These are phyloP conservation scores for Amphimedon queenslandica DNA, from an alignment of 37 sponge, comb jelly and placozoan genomes.

Conservation along the genomic window DNA sequence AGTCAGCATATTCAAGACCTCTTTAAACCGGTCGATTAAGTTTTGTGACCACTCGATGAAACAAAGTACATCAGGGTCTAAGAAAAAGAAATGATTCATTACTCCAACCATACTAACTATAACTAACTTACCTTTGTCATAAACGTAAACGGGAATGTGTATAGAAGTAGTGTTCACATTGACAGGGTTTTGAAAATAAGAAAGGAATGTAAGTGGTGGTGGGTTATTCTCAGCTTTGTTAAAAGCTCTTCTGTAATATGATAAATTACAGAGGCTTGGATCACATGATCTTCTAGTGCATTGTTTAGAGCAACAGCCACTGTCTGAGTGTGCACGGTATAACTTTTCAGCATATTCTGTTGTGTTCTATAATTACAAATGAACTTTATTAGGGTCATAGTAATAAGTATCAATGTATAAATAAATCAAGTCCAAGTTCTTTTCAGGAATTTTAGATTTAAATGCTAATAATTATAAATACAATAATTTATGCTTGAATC, in stretches of 20 bases:
- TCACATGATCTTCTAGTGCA: not conserved
- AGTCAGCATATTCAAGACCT: not conserved
- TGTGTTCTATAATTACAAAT: not conserved
- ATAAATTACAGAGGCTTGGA: not conserved
- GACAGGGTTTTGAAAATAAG: not conserved
- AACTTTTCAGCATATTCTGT: not conserved
- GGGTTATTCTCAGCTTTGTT: not conserved
- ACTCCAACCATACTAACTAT: not conserved
- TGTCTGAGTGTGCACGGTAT: not conserved
- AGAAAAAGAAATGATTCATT: not conserved
- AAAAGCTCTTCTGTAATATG: not conserved
- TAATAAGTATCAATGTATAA: no score
- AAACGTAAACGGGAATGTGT: conserved; percentile 22
- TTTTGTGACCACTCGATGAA: conserved; percentile 39
- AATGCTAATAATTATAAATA: no score
- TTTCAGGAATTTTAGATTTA: no score
- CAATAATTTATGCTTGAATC: no score
- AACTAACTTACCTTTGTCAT: conserved; percentile 19
- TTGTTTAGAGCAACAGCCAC: not conserved
- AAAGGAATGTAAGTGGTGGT: not conserved
- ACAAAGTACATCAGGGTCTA: conserved; percentile 13
- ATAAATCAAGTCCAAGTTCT: no score
- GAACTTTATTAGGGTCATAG: no score
- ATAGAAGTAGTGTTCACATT: conserved; percentile 9
- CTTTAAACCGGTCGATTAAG: conserved; percentile 11